Percentiles rank a stretch among this genome's conserved stretches.
Evolutionary conservation across 1,140 invertebrate species (phyloP).

Genomic region (Calliopsis andreniformis): DNA sequence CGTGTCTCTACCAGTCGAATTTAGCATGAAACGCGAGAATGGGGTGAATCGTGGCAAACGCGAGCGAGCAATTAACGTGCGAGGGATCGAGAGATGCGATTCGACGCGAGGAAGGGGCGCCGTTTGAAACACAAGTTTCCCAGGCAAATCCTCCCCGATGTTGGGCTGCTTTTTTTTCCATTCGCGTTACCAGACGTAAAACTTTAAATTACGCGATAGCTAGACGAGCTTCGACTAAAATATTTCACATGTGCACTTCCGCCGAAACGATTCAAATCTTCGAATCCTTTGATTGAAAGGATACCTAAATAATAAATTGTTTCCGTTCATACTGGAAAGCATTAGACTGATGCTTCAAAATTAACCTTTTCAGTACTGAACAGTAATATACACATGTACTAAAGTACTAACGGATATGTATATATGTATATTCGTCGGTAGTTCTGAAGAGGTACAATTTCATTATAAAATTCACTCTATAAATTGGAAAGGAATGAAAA

Average conservation of each 20-base stretch:
- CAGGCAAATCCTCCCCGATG: background rate
- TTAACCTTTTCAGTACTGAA: too few relatives aligned
- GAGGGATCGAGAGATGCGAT: background rate
- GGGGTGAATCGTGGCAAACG: too few relatives aligned
- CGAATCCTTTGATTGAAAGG: background rate
- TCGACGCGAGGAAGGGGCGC: background rate
- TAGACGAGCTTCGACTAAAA: conserved; percentile 35
- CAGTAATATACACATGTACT: too few relatives aligned
- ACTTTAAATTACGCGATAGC: conserved; percentile 26
- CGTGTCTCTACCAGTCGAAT: conserved; percentile 1
- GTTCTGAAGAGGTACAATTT: too few relatives aligned
- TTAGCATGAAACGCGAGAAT: background rate
- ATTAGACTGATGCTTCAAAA: too few relatives aligned
- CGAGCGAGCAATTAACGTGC: conserved; percentile 36
- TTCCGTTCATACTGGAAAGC: too few relatives aligned
- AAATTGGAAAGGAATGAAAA: too few relatives aligned
- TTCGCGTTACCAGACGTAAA: background rate
- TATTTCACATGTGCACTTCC: conserved; percentile 4
- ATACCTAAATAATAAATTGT: conserved; percentile 6
- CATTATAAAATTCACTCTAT: too few relatives aligned
- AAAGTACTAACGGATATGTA: too few relatives aligned
- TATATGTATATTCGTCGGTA: too few relatives aligned
- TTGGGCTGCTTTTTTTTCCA: background rate
- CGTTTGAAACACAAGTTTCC: background rate
- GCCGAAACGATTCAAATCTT: conserved; percentile 15